A percentile compares a stretch with the other conserved stretches of the same genome.
Evolutionary conservation across 2,113 vertebrate genomes (phyloP).

Genomic region (Heloderma charlesbogerti): DNA sequence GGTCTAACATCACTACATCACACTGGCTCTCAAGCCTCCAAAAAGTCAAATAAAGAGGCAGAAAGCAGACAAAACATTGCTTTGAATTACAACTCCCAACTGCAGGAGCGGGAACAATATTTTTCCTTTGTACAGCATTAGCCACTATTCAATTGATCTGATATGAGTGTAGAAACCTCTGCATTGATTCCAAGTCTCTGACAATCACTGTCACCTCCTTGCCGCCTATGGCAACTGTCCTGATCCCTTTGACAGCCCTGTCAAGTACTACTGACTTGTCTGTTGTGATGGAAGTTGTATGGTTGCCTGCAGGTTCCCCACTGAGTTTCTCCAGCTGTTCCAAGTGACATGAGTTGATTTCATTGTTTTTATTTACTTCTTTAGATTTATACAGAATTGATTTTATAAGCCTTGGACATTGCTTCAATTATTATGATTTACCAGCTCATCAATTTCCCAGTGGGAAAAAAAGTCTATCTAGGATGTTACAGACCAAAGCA

Average conservation of each 20-base stretch:
- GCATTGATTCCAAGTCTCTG: conserved; percentile 1
- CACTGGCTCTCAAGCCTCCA: too few relatives aligned
- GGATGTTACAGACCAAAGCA: not conserved
- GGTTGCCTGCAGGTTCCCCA: not conserved
- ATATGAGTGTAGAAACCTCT: not conserved
- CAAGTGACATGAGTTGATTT: not conserved
- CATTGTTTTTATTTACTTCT: conserved; percentile 17
- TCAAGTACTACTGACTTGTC: conserved; percentile 23
- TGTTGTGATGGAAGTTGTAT: not conserved
- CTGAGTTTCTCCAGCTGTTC: not conserved
- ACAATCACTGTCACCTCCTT: conserved; percentile 16
- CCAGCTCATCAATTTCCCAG: not conserved
- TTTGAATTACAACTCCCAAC: not conserved
- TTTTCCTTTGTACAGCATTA: not conserved
- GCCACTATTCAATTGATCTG: not conserved
- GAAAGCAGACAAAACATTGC: not conserved
- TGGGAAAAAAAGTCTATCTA: not conserved
- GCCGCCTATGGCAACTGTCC: conserved; percentile 9
- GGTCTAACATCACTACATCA: not conserved
- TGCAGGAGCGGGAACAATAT: not conserved
- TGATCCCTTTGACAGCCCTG: conserved; percentile 25
- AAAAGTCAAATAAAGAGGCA: not conserved
- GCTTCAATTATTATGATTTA: conserved; percentile 11
- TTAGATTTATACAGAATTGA: conserved; percentile 3
- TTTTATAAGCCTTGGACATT: not conserved